Base-by-base conservation (phyloP, 2,888 invertebrate genomes). In the Eugnorisma glareosa region DNA sequence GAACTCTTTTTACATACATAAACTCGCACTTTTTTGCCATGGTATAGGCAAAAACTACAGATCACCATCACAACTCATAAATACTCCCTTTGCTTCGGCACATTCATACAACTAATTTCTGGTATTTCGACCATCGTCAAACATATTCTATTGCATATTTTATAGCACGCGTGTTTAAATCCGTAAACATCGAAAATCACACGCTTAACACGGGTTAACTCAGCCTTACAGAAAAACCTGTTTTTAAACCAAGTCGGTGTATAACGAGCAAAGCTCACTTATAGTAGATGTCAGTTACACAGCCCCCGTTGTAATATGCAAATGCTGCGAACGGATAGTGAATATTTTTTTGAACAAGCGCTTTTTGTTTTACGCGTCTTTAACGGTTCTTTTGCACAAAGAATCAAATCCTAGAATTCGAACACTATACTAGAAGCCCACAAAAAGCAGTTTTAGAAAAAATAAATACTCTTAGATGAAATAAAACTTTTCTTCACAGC, bases 311-410 rank as follows among this genome's bases (percentile, higher is more conserved):
- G 35, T 77, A 28, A 40, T 67, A 77, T 77, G 61, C 43, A 54
- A 90, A 91, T 73, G 73, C 15, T 57, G 37, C 40, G 11, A 45
- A 45, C 31, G 51, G 35, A 61, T 59, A 54, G n/a, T 37, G n/a
- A 57, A 28, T 15, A 43, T 0, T n/a, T 64, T 77, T 28, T 31
- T 4, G 24, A 21, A 45, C 35, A 35, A 73, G 15, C 6, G n/a
- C 35, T 48, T 77, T 61, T 11, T 4, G 40, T 48, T 77, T 77
- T n/a, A 57, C n/a, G n/a, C n/a, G n/a, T n/a, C n/a, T 24, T 45
- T 13, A 48, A 54, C 8, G 45, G 24, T 45, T 66, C 7, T 48
- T 48, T 48, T 48, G 21, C 24, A 31, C 15, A 59, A 1, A 66
- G 7, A 11, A 1, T 24, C 7, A 54, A 45, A 28, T 64, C 6